Percentiles rank a stretch among this genome's conserved stretches.
Conservation (phyloP, 2,113 vertebrate species). For the Oenanthe melanoleuca region DNA sequence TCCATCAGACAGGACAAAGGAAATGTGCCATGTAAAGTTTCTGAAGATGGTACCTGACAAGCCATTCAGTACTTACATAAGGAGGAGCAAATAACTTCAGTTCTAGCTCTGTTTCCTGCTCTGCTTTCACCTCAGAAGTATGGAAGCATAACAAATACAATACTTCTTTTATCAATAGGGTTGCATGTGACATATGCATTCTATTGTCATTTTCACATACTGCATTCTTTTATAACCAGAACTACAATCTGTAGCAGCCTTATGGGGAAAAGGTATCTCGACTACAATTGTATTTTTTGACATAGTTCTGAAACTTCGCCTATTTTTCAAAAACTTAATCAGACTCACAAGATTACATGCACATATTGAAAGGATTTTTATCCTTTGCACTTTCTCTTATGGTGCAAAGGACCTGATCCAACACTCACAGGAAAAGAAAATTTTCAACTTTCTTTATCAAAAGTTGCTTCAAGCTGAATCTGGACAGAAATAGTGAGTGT, state of each 20-base stretch:
- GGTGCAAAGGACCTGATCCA: background rate
- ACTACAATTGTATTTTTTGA: background rate
- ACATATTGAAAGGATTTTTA: background rate
- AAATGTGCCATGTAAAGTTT: background rate
- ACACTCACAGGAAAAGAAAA: background rate
- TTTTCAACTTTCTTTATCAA: background rate
- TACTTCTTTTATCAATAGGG: background rate
- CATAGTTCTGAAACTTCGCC: background rate
- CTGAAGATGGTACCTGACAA: background rate
- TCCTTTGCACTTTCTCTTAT: background rate
- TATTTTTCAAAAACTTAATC: background rate
- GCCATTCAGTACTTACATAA: constrained; percentile 79
- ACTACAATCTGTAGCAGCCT: background rate
- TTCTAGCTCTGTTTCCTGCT: constrained; percentile 88
- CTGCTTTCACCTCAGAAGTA: constrained; percentile 83
- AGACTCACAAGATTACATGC: background rate
- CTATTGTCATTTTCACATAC: background rate
- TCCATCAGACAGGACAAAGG: background rate
- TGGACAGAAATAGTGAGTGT: background rate
- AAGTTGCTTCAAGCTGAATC: background rate
- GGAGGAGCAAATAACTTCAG: constrained; percentile 89
- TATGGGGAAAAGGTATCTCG: background rate
- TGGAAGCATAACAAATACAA: background rate
- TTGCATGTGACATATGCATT: background rate
- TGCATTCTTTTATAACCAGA: background rate